A percentile compares a stretch with the other conserved stretches of the same genome.
These are phyloP conservation scores for Geotrupes spiniger DNA, from an alignment of 2,888 invertebrate species.

Conservation along the genomic window DNA sequence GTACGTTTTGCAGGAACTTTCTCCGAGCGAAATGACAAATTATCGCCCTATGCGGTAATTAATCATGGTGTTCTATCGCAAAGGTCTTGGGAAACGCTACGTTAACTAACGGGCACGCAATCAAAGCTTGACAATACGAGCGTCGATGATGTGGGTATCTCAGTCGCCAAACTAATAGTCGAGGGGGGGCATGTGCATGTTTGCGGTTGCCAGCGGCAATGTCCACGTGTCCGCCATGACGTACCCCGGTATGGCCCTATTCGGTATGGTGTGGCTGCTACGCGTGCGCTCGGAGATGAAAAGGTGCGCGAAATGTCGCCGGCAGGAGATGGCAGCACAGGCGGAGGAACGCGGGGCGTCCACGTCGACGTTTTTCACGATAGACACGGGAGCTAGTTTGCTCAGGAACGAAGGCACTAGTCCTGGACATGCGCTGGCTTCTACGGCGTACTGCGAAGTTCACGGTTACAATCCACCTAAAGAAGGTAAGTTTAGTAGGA, in stretches of 20 bases:
- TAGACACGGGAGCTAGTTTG: conserved; percentile 50
- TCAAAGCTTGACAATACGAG: too few species aligned
- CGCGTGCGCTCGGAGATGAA: conserved; percentile 78
- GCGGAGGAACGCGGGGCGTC: conserved; percentile 33
- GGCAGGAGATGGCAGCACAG: conserved; percentile 33
- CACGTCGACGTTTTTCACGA: conserved; percentile 53
- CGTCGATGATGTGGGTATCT: not conserved
- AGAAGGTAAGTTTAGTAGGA: conserved; percentile 54
- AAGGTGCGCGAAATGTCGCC: conserved; percentile 68
- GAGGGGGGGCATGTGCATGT: conserved; percentile 19
- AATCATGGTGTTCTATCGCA: too few species aligned
- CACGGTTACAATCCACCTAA: conserved; percentile 57
- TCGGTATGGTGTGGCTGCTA: conserved; percentile 82
- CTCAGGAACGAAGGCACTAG: conserved; percentile 37
- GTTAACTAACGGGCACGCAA: too few species aligned
- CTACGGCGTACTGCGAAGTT: conserved; percentile 58
- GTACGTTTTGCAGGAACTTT: too few species aligned
- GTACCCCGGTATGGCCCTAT: conserved; percentile 70
- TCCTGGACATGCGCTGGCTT: conserved; percentile 40
- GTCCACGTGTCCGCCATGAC: conserved; percentile 28
- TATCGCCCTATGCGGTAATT: not conserved
- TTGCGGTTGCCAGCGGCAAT: conserved; percentile 18
- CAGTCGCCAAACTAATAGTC: too few species aligned
- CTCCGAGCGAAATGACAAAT: not conserved
- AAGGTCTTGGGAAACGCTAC: too few species aligned